Conservation (phyloP, 2,888 invertebrate species). For the Falcaria lacertinaria region DNA sequence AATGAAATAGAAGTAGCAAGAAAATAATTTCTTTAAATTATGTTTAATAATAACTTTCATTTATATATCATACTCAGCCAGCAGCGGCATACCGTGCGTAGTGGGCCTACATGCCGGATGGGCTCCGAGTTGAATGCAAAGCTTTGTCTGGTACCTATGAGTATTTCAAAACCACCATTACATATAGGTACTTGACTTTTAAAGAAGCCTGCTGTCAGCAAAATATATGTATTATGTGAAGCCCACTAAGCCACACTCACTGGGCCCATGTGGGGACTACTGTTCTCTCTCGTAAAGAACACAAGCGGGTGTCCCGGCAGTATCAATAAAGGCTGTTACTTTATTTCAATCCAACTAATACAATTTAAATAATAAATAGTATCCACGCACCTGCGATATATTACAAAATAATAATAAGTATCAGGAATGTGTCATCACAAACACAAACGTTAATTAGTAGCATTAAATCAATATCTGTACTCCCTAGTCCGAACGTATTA, state of each 20-base stretch:
- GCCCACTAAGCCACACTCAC: background rate
- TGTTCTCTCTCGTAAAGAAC: background rate
- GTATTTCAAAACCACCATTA: too few species aligned
- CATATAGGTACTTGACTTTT: too few species aligned
- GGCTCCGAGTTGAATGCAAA: too few species aligned
- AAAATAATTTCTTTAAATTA: constrained; percentile 15
- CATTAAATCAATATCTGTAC: constrained; percentile 3
- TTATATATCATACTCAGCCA: background rate
- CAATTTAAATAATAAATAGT: constrained; percentile 53
- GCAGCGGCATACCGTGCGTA: background rate
- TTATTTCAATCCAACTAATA: background rate
- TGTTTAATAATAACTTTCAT: background rate
- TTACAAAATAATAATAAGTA: constrained; percentile 26
- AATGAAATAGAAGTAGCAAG: constrained; percentile 15
- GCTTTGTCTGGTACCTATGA: too few species aligned
- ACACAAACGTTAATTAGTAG: constrained; percentile 9
- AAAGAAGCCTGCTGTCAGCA: too few species aligned
- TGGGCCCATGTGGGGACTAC: background rate
- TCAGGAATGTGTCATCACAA: constrained; percentile 36
- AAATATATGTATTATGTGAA: too few species aligned
- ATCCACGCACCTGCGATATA: constrained; percentile 47
- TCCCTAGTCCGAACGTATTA: background rate
- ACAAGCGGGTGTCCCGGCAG: background rate
- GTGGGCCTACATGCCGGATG: too few species aligned
- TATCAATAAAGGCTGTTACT: background rate